Evolutionary conservation across 2,113 vertebrate species (phyloP).

Genomic region (Chamaetylas fuelleborni): DNA sequence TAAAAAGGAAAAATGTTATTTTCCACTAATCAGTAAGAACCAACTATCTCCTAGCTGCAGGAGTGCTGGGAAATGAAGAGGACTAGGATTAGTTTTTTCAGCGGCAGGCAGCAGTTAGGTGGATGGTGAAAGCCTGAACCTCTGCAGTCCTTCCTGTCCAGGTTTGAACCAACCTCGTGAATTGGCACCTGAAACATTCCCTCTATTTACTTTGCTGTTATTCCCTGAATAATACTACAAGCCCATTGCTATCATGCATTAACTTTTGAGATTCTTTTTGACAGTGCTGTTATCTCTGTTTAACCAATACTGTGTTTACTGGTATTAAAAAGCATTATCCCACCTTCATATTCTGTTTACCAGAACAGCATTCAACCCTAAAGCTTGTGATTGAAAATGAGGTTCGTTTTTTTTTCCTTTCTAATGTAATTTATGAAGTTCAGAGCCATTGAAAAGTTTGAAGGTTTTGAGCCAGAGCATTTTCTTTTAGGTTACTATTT

Average conservation of each 20-base stretch:
- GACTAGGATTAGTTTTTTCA: not conserved
- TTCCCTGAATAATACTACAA: not conserved
- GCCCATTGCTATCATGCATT: not conserved
- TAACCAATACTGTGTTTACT: not conserved
- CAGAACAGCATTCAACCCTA: not conserved
- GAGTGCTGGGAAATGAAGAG: not conserved
- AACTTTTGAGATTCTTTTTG: not conserved
- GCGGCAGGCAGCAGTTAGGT: not conserved
- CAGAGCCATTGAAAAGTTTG: not conserved
- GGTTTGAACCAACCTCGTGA: accelerated
- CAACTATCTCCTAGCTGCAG: slow-evolving; percentile 43
- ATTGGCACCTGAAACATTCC: not conserved
- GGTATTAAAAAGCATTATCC: not conserved
- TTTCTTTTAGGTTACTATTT: not conserved
- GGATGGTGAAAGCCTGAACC: not conserved
- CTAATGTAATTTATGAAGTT: slow-evolving; percentile 16
- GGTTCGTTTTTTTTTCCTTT: not conserved
- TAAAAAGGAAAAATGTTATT: not conserved
- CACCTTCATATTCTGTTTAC: not conserved
- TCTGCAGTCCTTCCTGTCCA: not conserved
- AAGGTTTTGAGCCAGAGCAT: not conserved
- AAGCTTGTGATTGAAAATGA: not conserved
- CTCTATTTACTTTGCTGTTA: not conserved
- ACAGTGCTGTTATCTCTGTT: not conserved
- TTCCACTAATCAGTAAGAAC: not conserved